These are phyloP conservation scores for Ridgeia piscesae DNA, from an alignment of 1,140 invertebrate genomes.

Conservation along the genomic window DNA sequence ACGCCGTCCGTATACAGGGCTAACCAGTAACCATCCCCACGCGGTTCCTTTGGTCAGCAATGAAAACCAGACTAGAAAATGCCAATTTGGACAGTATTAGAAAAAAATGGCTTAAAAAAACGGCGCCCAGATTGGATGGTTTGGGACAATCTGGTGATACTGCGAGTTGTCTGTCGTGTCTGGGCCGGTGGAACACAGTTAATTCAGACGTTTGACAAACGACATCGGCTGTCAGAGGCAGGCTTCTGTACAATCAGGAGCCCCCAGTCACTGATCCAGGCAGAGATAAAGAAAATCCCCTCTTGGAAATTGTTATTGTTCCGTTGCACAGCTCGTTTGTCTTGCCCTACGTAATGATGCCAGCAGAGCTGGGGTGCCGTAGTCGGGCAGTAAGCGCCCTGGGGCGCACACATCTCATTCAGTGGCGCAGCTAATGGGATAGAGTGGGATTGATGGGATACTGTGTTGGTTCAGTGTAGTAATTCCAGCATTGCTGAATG, in stretches of 20 bases:
- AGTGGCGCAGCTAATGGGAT: background rate
- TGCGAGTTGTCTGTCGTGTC: background rate
- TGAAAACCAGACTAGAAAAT: no score
- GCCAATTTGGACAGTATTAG: background rate
- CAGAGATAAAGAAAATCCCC: background rate
- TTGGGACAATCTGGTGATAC: background rate
- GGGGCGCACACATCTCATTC: background rate
- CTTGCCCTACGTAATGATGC: background rate
- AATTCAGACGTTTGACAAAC: background rate
- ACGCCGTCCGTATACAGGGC: no score
- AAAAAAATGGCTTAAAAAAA: background rate
- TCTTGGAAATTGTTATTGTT: slow-evolving; percentile 6
- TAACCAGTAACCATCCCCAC: no score
- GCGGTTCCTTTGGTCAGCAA: background rate
- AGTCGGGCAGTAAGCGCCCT: background rate
- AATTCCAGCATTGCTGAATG: no score
- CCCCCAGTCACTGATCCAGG: background rate
- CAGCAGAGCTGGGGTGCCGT: background rate
- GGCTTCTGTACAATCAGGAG: background rate
- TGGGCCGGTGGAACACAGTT: background rate
- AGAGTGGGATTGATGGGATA: background rate
- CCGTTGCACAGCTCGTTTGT: background rate
- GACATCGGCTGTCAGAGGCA: background rate
- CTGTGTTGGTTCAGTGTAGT: no score
- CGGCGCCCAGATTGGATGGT: background rate